These are phyloP conservation scores for Melanotaenia pygmaea DNA, from an alignment of 2,797 vertebrate genomes.

Conservation along the genomic window DNA sequence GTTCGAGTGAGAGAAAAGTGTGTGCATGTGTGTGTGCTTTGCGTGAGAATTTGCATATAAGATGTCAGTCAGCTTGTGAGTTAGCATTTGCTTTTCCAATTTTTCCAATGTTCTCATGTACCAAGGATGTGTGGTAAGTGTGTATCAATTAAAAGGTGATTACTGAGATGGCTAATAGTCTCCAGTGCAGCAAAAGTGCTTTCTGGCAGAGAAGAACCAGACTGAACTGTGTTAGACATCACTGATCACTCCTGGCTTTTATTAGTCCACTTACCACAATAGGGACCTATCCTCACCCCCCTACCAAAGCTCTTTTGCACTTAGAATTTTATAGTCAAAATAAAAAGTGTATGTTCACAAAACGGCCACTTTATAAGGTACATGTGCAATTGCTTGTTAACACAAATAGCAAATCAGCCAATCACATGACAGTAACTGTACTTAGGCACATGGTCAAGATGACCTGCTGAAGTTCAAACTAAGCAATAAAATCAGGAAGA, in stretches of 20 bases:
- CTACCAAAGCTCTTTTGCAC: background rate
- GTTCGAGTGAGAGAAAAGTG: conserved; percentile 14
- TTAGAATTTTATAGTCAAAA: background rate
- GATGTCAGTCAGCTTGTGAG: conserved; percentile 33
- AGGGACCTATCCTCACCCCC: background rate
- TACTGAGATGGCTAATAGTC: conserved; percentile 13
- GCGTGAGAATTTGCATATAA: background rate
- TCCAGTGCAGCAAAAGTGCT: background rate
- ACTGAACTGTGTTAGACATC: background rate
- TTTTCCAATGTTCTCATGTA: conserved; percentile 10
- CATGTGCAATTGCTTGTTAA: background rate
- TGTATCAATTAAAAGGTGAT: conserved; percentile 27
- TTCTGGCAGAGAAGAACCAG: background rate
- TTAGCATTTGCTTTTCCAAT: conserved; percentile 49
- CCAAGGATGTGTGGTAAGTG: background rate
- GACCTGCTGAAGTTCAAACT: too few relatives aligned
- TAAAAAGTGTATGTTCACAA: too few relatives aligned
- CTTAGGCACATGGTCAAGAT: background rate
- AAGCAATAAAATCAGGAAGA: too few relatives aligned
- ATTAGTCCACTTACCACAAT: background rate
- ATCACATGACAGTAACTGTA: background rate
- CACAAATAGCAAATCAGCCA: background rate
- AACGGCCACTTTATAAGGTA: too few relatives aligned
- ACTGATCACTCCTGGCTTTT: background rate
- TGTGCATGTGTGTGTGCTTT: conserved; percentile 12